Evolutionary conservation across 2,113 vertebrate genomes (phyloP), one percentile per base, ranked within the genome.

Genomic region (Syngnathus scovelli): DNA sequence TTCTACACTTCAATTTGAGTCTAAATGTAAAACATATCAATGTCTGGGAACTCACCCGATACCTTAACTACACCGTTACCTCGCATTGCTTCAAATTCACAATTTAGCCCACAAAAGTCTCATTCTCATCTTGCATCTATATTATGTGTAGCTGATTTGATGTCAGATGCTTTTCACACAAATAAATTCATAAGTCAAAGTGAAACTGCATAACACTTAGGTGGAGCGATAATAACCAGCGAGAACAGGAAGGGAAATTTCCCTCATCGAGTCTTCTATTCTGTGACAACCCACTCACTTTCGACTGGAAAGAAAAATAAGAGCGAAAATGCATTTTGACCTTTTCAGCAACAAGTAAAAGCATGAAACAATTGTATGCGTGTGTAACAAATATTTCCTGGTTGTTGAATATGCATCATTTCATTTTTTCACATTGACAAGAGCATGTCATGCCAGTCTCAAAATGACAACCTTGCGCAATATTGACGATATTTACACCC

Each of bases 201-300:
- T 44, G 61, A 44, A 62, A 62, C 39, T 27, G 11, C 15, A 7
- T 44, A 36, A 38, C 38, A 18, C 16, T 60, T 19, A 38, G 36
- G 36, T 38, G 58, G 19, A 21, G 49, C 21, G 19, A 43, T 43
- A 13, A 44, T 27, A 44, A 23, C n/a, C 27, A 43, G 55, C 55
- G 13, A 44, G 11, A 23, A 43, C 61, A 23, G 7, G 11, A 62
- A 21, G 61, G 61, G 61, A 62, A 62, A 62, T 62, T 44, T 60
- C 55, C n/a, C 51, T 52, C 51, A 8, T 21, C 7, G n/a, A 21
- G n/a, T 1, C n/a, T 56, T 56, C 11, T 15, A 2, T 56, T 39
- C 37, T 62, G n/a, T 44, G 13, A 44, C 61, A 62, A 62, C 61
- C 61, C 61, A 62, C 61, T 62, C 61, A 62, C 61, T 62, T 62